phyloP scores from a whole-genome alignment of 1,140 invertebrate species.

The Lepidurus apus region DNA sequence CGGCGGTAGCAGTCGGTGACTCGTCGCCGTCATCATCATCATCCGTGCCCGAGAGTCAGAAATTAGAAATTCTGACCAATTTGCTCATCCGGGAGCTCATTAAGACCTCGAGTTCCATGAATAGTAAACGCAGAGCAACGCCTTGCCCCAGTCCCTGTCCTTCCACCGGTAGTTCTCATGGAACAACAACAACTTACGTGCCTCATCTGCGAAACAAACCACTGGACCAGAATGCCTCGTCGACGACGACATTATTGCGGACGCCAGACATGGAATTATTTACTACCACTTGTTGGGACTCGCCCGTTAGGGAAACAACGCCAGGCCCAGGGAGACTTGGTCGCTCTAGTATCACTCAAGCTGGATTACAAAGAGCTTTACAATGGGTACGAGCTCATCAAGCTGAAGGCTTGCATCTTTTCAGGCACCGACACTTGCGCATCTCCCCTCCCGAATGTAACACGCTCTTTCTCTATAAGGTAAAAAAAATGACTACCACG shows the following conservation, averaged over 20 bases:
- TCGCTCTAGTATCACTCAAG: conserved; percentile 23
- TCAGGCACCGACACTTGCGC: conserved; percentile 65
- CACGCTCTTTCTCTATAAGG: conserved; percentile 67
- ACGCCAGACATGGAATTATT: background rate
- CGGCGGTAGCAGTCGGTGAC: background rate
- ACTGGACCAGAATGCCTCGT: background rate
- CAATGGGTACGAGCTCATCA: conserved; percentile 22
- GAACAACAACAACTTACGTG: background rate
- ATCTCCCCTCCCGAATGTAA: conserved; percentile 66
- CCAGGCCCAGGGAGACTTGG: background rate
- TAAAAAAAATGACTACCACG: conserved; percentile 41
- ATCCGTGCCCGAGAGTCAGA: background rate
- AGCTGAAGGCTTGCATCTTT: conserved; percentile 39
- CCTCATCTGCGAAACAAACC: background rate
- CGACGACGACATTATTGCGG: background rate
- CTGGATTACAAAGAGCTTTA: conserved; percentile 30
- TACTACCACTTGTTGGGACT: conserved; percentile 31
- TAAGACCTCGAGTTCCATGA: background rate
- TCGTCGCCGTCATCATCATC: background rate
- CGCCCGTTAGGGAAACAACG: conserved; percentile 25
- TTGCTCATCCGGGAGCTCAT: conserved; percentile 7
- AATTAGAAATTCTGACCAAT: conserved; percentile 8
- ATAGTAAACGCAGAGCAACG: background rate
- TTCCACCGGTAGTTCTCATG: background rate
- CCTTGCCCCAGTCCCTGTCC: background rate